Base-by-base conservation (phyloP, 2,113 vertebrate species). In the Passer domesticus region DNA sequence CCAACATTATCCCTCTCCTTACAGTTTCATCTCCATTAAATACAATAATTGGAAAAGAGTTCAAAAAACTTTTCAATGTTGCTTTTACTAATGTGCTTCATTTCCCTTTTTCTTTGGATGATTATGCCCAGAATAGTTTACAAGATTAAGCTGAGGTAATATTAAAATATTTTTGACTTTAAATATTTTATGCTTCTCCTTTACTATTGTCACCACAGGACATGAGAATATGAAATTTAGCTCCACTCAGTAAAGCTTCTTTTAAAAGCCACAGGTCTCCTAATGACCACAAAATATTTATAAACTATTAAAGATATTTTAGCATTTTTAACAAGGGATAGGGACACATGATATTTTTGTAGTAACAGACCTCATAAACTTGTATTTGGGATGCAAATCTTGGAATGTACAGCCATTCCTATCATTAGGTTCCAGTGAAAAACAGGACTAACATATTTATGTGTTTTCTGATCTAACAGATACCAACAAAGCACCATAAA, bases 161-260 rank as follows among this genome's bases (percentile, higher is more conserved):
- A 83, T 68, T 68, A 86, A 56, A 78, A 83, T 72, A 83, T 89
- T 89, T 92, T 95, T 92, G 69, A 63, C 79, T 90, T 43, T 22
- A 92, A 97, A 63, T 85, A 89, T 73, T 89, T 93, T 52, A 85
- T 58, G 46, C 15, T 95, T 97, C 74, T 94, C 81, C 60, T 28
- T 81, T 96, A 87, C 41, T 95, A 30, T 19, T 90, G 58, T 90
- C 79, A 94, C 39, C 50, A 83, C 30, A 69, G 92, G 90, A 84
- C n/a, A 68, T 4, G 52, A 83, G 64, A 95, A 83, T 9, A 89
- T 46, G 39, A 95, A 82, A 83, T 70, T 85, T 22, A 67, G 66
- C 25, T 73, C 43, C 6, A 25, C 24, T 79, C 77, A 68, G 39
- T 46, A 73, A 95, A 85, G 16, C 15, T 56, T 33, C 33, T 81